These are phyloP conservation scores for Corythaeola cristata DNA, from an alignment of 2,113 vertebrate species.

Conservation along the genomic window DNA sequence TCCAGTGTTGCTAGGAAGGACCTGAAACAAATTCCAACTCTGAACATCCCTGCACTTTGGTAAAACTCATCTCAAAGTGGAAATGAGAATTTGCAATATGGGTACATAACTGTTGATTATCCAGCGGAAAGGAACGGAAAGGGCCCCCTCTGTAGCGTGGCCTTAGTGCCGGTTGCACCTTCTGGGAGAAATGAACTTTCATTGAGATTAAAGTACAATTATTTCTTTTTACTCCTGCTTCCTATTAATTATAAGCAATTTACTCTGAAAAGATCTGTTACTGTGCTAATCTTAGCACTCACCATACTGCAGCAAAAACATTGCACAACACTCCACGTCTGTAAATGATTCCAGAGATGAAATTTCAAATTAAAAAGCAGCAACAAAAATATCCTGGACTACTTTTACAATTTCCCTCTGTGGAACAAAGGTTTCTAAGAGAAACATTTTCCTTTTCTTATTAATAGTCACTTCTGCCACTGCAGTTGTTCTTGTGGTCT, in stretches of 20 bases:
- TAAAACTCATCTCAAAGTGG: neutral
- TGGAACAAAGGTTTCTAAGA: slow-evolving; percentile 32
- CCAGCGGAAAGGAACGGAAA: neutral
- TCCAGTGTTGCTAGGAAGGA: neutral
- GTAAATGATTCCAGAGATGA: neutral
- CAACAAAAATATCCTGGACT: slow-evolving; percentile 20
- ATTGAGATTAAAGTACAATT: slow-evolving; percentile 20
- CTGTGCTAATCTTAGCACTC: slow-evolving; percentile 49
- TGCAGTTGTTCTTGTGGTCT: slow-evolving; percentile 41
- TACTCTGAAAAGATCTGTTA: slow-evolving; percentile 15
- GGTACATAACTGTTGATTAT: neutral
- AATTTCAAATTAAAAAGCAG: slow-evolving; percentile 43
- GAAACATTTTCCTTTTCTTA: slow-evolving; percentile 19
- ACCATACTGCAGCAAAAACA: neutral
- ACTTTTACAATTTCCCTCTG: neutral
- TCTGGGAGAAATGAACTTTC: slow-evolving; percentile 23
- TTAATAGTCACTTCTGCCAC: neutral
- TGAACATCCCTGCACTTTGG: neutral
- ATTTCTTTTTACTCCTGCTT: neutral
- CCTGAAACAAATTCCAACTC: neutral
- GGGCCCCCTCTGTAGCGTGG: neutral
- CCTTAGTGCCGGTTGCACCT: neutral
- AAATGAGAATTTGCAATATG: neutral
- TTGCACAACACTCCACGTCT: neutral
- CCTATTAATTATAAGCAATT: slow-evolving; percentile 55